Percentiles rank a stretch among this genome's conserved stretches.
phyloP scores from a whole-genome alignment of 2,888 invertebrate genomes.

The Tetanocera ferruginea region DNA sequence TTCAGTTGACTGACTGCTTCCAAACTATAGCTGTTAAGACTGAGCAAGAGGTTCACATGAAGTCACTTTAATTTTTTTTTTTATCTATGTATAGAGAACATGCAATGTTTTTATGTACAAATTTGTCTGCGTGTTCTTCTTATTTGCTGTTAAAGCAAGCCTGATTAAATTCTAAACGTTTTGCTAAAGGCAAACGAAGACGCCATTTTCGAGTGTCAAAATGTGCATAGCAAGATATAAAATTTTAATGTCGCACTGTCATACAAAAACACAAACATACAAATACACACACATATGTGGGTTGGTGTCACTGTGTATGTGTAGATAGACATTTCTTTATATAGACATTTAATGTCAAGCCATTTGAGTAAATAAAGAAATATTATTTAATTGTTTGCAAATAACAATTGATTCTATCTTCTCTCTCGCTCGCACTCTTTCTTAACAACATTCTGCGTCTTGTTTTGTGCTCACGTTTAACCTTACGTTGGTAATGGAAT shows the following conservation, averaged over 20 bases:
- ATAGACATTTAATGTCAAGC: not conserved
- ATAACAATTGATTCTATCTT: not conserved
- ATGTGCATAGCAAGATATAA: too few relatives aligned
- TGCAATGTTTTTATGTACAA: too few relatives aligned
- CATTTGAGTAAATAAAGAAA: not conserved
- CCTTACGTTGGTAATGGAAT: not conserved
- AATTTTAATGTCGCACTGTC: too few relatives aligned
- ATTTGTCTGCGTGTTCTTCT: too few relatives aligned
- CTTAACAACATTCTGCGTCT: not conserved
- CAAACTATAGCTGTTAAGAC: not conserved
- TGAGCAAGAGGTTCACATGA: not conserved
- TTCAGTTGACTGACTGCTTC: not conserved
- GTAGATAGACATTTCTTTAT: not conserved
- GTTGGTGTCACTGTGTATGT: not conserved
- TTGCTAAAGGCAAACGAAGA: too few relatives aligned
- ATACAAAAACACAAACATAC: not conserved
- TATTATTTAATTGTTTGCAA: constrained; percentile 20
- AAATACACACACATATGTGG: not conserved
- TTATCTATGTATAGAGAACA: too few relatives aligned
- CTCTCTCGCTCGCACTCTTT: not conserved
- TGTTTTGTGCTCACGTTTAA: not conserved
- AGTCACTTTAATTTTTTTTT: too few relatives aligned
- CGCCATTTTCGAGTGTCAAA: too few relatives aligned
- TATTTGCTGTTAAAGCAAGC: too few relatives aligned
- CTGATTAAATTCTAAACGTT: too few relatives aligned